These are phyloP conservation scores for Calliopum simillimum DNA, from an alignment of 2,888 invertebrate species.

Conservation along the genomic window DNA sequence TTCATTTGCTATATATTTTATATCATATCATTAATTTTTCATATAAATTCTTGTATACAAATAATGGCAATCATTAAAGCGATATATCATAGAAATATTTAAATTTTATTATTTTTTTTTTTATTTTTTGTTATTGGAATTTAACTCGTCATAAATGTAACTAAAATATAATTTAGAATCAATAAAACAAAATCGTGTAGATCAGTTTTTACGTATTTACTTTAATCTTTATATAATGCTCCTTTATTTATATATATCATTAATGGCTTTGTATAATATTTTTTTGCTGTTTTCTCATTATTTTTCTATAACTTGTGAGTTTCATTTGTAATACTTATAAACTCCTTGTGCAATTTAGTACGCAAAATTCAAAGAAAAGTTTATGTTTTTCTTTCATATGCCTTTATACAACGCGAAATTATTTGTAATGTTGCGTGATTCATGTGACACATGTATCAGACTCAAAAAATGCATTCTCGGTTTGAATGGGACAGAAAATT, in stretches of 20 bases:
- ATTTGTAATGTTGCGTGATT: no score
- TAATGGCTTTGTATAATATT: slow-evolving; percentile 4
- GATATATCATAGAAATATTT: slow-evolving; percentile 34
- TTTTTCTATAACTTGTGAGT: slow-evolving; percentile 22
- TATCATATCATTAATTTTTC: slow-evolving; percentile 31
- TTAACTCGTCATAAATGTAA: slow-evolving; percentile 10
- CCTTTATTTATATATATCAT: not conserved
- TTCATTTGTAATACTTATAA: slow-evolving; percentile 3
- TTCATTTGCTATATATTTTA: slow-evolving; percentile 28
- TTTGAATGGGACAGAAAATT: no score
- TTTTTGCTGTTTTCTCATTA: not conserved
- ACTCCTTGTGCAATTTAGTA: not conserved
- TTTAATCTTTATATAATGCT: slow-evolving; percentile 9
- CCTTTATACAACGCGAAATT: no score
- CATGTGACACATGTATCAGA: no score
- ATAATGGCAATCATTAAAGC: slow-evolving; percentile 43
- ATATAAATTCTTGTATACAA: slow-evolving; percentile 39
- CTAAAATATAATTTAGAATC: slow-evolving; percentile 17
- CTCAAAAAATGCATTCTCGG: no score
- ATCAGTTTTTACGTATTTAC: slow-evolving; percentile 39
- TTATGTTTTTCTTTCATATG: no score
- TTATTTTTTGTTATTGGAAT: slow-evolving; percentile 36
- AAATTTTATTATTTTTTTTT: slow-evolving; percentile 16
- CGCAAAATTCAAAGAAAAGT: no score
- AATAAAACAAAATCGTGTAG: slow-evolving; percentile 29